phyloP scores from a whole-genome alignment of 2,888 invertebrate species.

The Altica lythri region DNA sequence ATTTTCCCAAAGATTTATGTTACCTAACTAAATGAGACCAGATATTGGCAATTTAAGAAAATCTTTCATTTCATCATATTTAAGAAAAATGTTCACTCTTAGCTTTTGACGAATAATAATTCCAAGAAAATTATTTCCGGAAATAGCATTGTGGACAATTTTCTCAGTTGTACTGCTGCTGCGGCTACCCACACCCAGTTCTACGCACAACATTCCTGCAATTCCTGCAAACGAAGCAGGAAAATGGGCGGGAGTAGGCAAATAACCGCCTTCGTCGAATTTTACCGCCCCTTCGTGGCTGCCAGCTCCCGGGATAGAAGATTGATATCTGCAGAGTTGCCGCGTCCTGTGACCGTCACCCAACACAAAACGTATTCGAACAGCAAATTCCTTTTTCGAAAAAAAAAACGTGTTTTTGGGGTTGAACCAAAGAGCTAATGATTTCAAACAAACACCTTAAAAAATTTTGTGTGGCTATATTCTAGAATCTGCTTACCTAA shows the following conservation, averaged over 20 bases:
- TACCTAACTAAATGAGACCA: not conserved
- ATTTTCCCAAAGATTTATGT: no score
- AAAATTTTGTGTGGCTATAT: no score
- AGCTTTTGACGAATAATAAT: conserved; percentile 11
- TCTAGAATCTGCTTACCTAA: no score
- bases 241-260: conserved; percentile 39
- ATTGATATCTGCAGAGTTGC: conserved; percentile 20
- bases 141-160: conserved; percentile 11
- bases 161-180: conserved; percentile 13
- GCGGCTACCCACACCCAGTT: conserved; percentile 17
- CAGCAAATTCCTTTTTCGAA: not conserved
- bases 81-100: conserved; percentile 9
- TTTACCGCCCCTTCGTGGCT: conserved; percentile 43
- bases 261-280: conserved; percentile 32
- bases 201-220: conserved; percentile 30
- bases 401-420: no score
- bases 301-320: conserved; percentile 32
- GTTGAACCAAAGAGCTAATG: no score
- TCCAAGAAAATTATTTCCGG: conserved; percentile 20
- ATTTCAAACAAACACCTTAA: no score
- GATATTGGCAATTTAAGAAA: conserved; percentile 5
- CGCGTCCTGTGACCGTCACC: conserved; percentile 15
- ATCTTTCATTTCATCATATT: conserved; percentile 6
- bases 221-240: conserved; percentile 45
- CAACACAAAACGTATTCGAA: conserved; percentile 6